A percentile compares a stretch with the other conserved stretches of the same genome.
Conservation (phyloP, 2,113 vertebrate species). For the Pterocles burchelli region DNA sequence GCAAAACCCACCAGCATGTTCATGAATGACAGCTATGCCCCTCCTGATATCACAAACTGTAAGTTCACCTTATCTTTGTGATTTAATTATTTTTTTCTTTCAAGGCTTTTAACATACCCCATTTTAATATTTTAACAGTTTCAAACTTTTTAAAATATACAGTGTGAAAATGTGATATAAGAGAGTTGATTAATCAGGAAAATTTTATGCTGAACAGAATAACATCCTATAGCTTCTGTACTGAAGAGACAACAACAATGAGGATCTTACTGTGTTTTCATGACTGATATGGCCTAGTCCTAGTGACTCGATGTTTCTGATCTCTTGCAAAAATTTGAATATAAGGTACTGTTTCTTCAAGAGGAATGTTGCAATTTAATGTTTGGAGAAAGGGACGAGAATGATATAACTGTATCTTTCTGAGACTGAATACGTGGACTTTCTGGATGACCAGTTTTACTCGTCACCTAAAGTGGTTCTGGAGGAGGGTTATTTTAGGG, state of each 20-base stretch:
- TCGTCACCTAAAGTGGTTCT: background rate
- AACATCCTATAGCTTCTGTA: background rate
- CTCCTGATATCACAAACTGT: conserved; percentile 95
- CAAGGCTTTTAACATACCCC: background rate
- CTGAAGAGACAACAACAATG: background rate
- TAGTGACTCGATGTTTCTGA: background rate
- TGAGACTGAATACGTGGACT: background rate
- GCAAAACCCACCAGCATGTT: conserved; percentile 97
- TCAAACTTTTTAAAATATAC: background rate
- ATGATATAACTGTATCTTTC: background rate
- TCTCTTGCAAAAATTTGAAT: background rate
- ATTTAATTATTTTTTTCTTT: background rate
- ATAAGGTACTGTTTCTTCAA: background rate
- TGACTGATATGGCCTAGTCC: background rate
- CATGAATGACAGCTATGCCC: conserved; percentile 90
- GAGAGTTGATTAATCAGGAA: background rate
- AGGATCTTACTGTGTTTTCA: background rate
- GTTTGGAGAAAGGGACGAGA: background rate
- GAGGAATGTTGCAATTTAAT: background rate
- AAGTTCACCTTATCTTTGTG: conserved; percentile 72
- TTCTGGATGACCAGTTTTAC: background rate
- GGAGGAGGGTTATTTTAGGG: background rate
- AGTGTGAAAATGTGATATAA: background rate
- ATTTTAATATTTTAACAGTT: background rate
- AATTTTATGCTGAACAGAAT: background rate